phyloP scores from a whole-genome alignment of 1,140 invertebrate species.

The Potamilus streckersoni region DNA sequence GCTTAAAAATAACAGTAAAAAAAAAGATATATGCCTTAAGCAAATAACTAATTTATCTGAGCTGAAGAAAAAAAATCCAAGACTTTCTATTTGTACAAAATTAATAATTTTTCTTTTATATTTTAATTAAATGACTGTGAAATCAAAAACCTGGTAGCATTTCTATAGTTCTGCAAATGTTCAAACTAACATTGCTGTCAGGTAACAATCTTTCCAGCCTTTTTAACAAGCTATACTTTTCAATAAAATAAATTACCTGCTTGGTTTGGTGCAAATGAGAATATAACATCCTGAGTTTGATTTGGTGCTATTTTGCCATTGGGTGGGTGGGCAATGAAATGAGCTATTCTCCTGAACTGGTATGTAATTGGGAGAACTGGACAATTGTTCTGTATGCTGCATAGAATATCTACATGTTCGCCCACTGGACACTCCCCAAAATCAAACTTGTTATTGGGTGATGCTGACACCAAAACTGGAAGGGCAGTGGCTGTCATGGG shows the following conservation, averaged over 20 bases:
- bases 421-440: slow-evolving; percentile 65
- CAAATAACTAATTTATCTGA: too few relatives aligned
- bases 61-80: too few relatives aligned
- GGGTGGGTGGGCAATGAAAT: slow-evolving; percentile 61
- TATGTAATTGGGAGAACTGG: slow-evolving; percentile 55
- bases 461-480: slow-evolving; percentile 60
- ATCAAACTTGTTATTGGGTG: slow-evolving; percentile 57
- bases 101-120: too few relatives aligned
- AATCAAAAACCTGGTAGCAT: too few relatives aligned
- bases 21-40: too few relatives aligned
- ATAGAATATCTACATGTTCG: slow-evolving; percentile 59
- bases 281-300: slow-evolving; percentile 60
- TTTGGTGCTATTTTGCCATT: slow-evolving; percentile 62
- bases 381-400: slow-evolving; percentile 63
- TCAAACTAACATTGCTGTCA: too few relatives aligned
- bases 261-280: slow-evolving; percentile 67
- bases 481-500: slow-evolving; percentile 66
- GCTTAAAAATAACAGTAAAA: too few relatives aligned
- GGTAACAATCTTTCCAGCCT: too few relatives aligned
- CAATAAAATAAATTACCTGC: slow-evolving; percentile 49
- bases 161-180: too few relatives aligned
- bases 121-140: too few relatives aligned
- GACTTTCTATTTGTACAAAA: too few relatives aligned
- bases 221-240: too few relatives aligned
- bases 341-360: slow-evolving; percentile 64